These are phyloP conservation scores for Microtus richardsoni DNA, from an alignment of 2,113 vertebrate genomes.

Conservation along the genomic window DNA sequence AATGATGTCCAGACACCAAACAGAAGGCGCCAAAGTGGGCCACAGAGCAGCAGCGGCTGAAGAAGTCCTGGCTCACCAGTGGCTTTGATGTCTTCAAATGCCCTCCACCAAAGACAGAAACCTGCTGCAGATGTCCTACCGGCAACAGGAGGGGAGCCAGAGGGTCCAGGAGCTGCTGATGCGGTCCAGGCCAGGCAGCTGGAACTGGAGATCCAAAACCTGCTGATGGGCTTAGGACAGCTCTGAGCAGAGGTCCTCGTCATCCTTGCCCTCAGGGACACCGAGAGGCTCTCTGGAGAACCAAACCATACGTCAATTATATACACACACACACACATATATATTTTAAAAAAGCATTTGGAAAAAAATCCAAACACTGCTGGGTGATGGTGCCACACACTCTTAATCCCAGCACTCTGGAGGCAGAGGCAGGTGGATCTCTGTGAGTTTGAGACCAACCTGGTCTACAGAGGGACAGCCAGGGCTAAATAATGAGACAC, in stretches of 20 bases:
- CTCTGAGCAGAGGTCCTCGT: conserved; percentile 80
- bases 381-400: background rate
- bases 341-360: too few relatives aligned
- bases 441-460: background rate
- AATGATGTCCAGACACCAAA: conserved; percentile 75
- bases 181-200: conserved; percentile 92
- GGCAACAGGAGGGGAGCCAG: conserved; percentile 96
- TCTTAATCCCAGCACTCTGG: background rate
- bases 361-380: background rate
- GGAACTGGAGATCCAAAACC: conserved; percentile 94
- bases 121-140: conserved; percentile 94
- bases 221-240: conserved; percentile 77
- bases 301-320: conserved; percentile 38
- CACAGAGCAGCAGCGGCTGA: conserved; percentile 58
- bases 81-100: conserved; percentile 88
- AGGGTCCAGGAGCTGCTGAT: conserved; percentile 90
- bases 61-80: conserved; percentile 84
- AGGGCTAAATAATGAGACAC: background rate
- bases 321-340: accelerated
- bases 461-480: background rate
- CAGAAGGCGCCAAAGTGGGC: conserved; percentile 52
- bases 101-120: conserved; percentile 95
- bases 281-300: background rate
- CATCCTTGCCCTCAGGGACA: conserved; percentile 72
- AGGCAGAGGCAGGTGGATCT: background rate